Conservation (phyloP, 2,888 invertebrate species). For the Melieria picta region DNA sequence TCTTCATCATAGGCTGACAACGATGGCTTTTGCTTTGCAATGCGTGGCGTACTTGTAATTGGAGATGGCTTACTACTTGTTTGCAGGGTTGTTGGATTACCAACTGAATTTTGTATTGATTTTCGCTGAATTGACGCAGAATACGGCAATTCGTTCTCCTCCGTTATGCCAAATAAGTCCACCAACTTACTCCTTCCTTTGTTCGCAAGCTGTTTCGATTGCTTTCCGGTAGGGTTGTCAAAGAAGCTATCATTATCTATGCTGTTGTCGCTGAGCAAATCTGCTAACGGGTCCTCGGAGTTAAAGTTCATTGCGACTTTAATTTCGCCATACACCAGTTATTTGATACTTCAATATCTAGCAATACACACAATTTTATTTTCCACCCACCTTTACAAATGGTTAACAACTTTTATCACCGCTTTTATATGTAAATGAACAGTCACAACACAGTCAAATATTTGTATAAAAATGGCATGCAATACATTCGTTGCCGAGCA, state of each 20-base stretch:
- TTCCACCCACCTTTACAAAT: too few species aligned
- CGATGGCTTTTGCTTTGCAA: conserved; percentile 50
- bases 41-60: conserved; percentile 50
- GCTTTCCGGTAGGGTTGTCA: conserved; percentile 60
- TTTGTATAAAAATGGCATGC: neutral
- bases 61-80: conserved; percentile 35
- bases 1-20: conserved; percentile 53
- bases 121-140: conserved; percentile 20
- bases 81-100: neutral
- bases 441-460: too few species aligned
- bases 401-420: neutral
- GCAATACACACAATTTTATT: too few species aligned
- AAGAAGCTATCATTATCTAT: conserved; percentile 80
- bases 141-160: conserved; percentile 49
- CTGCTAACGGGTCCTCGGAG: conserved; percentile 49
- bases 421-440: neutral
- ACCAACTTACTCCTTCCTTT: conserved; percentile 57
- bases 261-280: conserved; percentile 74
- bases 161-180: conserved; percentile 64
- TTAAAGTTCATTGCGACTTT: conserved; percentile 32
- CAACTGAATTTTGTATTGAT: neutral
- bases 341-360: too few species aligned
- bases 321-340: neutral
- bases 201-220: conserved; percentile 39
- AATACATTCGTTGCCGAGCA: conserved; percentile 17